Base-by-base conservation (phyloP, 2,797 vertebrate species). In the Eutrigla gurnardus region DNA sequence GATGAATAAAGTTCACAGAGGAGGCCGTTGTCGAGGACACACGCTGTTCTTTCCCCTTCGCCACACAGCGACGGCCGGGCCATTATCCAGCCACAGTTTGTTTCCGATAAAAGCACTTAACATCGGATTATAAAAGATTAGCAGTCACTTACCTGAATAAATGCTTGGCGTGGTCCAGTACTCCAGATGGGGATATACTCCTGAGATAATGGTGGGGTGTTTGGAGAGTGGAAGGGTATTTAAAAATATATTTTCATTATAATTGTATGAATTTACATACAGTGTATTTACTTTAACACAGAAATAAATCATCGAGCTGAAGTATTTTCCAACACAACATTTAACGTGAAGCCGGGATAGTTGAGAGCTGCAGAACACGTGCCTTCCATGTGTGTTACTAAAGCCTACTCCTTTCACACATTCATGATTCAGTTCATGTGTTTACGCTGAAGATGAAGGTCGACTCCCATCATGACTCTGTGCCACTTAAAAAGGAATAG, bases 61-160 rank as follows among this genome's bases (percentile, higher is more conserved):
- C 59, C 55, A 11, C 37, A 52, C 61, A 73, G 72, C 78, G 54
- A 14, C 63, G 86, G 89, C 82, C 87, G 77, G 32, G 77, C 71
- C 77, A 79, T 91, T 86, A 90, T 84, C 79, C 78, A 70, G 73
- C 65, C 73, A 63, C 83, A 82, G 53, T 80, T 83, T 70, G 79
- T 78, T 87, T 58, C 86, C 85, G 77, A 90, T 86, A 82, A 87
- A 89, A 91, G 86, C 86, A 84, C 80, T 88, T 82, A 89, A 84
- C 47, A 83, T 25, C 4, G 58, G 90, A 89, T 93, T 91, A 91
- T 80, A 86, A 86, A 88, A 86, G 90, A 93, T 93, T 89, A 93
- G 76, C 66, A 63, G 67, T 90, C 85, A 85, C 74, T 83, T 88
- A 91, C 83, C 83, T 91, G 89, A 89, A 85, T 84, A 85, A 85